These are phyloP conservation scores for Spatula versicolor DNA, from an alignment of 2,797 vertebrate species.

Conservation along the genomic window DNA sequence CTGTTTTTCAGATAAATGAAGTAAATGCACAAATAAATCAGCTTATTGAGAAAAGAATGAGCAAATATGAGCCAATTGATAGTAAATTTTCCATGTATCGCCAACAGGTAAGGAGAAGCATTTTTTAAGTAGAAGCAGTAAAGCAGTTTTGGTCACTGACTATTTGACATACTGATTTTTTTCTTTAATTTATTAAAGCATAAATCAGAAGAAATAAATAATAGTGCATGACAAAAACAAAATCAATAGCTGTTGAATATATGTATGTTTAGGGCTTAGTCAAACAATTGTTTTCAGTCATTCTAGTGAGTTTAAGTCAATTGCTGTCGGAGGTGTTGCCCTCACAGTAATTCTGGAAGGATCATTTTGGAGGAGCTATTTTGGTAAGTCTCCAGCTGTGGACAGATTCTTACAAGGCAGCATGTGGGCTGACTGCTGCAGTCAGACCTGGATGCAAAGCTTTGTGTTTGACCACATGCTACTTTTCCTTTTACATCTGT, in stretches of 20 bases:
- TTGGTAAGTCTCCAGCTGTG: constrained; percentile 40
- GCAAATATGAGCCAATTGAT: constrained; percentile 90
- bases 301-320: not conserved
- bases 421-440: constrained; percentile 3
- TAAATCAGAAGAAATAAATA: not conserved
- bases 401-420: not conserved
- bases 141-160: not conserved
- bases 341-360: not conserved
- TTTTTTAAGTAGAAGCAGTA: not conserved
- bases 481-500: not conserved
- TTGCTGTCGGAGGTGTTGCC: not conserved
- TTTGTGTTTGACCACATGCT: not conserved
- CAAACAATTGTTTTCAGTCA: not conserved
- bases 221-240: not conserved
- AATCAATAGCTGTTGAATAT: not conserved
- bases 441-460: not conserved
- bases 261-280: not conserved
- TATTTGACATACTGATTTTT: not conserved
- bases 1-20: constrained; percentile 86
- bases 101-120: constrained; percentile 87
- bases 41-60: constrained; percentile 92
- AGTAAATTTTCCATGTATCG: constrained; percentile 91
- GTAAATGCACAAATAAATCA: constrained; percentile 88
- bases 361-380: constrained; percentile 9
- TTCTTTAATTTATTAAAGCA: not conserved